Evolutionary conservation across 2,888 invertebrate species (phyloP).

Genomic region (Holacanthella duospinosa): DNA sequence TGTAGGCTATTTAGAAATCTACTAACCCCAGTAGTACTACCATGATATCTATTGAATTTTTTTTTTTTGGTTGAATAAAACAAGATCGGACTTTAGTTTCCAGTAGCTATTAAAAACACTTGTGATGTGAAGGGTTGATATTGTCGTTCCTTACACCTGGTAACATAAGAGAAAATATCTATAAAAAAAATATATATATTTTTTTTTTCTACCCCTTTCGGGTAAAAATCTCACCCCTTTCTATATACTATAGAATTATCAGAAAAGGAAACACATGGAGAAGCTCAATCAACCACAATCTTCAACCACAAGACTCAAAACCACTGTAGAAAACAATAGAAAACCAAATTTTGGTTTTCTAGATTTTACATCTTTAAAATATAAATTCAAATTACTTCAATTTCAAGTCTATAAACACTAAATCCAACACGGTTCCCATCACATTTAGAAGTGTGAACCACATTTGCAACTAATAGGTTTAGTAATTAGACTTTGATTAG

Average conservation of each 20-base stretch:
- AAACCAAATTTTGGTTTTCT: too few relatives aligned
- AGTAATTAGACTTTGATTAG: conserved; percentile 1
- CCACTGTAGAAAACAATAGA: background rate
- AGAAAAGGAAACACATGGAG: background rate
- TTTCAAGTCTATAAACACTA: background rate
- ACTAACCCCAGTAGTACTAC: too few relatives aligned
- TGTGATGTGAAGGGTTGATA: conserved; percentile 21
- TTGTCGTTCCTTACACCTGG: conserved; percentile 36
- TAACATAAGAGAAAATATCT: conserved; percentile 17
- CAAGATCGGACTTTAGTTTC: background rate
- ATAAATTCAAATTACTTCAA: background rate
- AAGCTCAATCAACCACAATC: background rate
- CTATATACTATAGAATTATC: conserved; percentile 14
- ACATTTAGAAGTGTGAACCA: background rate
- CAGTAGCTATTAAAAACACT: conserved; percentile 26
- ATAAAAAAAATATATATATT: background rate
- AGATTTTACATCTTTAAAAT: background rate
- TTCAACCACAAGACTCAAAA: background rate
- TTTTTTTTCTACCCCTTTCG: background rate
- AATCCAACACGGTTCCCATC: background rate
- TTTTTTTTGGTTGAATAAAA: background rate
- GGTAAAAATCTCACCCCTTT: conserved; percentile 35
- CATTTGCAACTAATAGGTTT: conserved; percentile 1
- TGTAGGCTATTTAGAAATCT: too few relatives aligned
- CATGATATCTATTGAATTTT: too few relatives aligned